Conservation (phyloP, 2,113 vertebrate species). For the Holacanthus passer region DNA sequence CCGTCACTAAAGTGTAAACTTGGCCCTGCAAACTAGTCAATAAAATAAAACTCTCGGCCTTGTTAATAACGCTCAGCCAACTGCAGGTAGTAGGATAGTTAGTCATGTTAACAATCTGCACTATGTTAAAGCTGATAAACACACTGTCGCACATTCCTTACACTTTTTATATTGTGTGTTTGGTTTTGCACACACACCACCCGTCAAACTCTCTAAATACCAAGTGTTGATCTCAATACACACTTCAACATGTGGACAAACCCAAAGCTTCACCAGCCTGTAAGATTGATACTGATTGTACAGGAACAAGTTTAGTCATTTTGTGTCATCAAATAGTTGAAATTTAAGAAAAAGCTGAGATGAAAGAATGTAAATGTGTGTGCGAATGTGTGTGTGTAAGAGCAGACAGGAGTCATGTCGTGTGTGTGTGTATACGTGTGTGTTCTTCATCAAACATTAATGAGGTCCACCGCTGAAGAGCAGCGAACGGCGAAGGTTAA, state of each 20-base stretch:
- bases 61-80: neutral
- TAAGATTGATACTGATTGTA: too few relatives aligned
- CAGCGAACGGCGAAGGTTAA: slow-evolving; percentile 25
- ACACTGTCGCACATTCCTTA: neutral
- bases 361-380: slow-evolving; percentile 8
- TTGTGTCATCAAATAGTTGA: neutral
- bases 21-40: too few relatives aligned
- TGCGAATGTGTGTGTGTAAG: slow-evolving; percentile 26
- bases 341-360: slow-evolving; percentile 2
- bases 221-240: neutral
- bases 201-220: neutral
- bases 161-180: neutral
- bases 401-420: slow-evolving; percentile 24
- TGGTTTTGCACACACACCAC: neutral
- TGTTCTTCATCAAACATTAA: slow-evolving; percentile 63
- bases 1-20: too few relatives aligned
- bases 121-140: neutral
- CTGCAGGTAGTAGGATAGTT: neutral
- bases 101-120: neutral
- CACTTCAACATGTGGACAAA: neutral
- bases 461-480: slow-evolving; percentile 15
- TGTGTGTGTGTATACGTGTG: neutral
- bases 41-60: too few relatives aligned
- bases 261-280: too few relatives aligned
- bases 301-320: too few relatives aligned